Base-by-base conservation (phyloP, 2,888 invertebrate species). In the Syrphus vitripennis region DNA sequence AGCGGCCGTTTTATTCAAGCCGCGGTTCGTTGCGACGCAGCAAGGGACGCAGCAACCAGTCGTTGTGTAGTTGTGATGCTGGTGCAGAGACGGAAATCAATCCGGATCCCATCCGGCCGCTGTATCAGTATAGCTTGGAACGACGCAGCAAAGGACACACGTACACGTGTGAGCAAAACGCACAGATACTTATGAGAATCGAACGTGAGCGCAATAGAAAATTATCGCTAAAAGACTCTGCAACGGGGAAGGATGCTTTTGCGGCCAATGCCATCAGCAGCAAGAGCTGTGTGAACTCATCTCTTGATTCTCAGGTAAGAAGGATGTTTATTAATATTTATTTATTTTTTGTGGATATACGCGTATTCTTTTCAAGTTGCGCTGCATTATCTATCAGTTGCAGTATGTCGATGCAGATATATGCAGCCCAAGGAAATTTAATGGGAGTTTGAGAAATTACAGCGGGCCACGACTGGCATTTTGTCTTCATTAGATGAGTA, bases 101-200 rank as follows among this genome's bases (percentile, higher is more conserved):
- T 87, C 92, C 91, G 77, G 90, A 92, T 89, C 91, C 92, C 5
- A 89, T 91, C 16, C 89, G 92, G 61, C 93, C 93, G 48, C 88
- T 92, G 16, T 92, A 91, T 88, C 93, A 93, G 87, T 93, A 92
- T 88, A 93, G 93, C 88, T 89, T 94, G 89, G 94, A 94, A 90
- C 90, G 92, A 12, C 91, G 91, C 45, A 91, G 90, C 75, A 92
- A 91, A 88, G 91, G 93, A 70, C 93, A 93, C 89, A 93, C 93
- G 40, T 93, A 93, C 89, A 92, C 91, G 76, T 93, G 93, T 89
- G 93, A 93, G 88, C 93, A 93, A 88, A 93, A 93, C 88, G 92
- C 93, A 87, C 92, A 93, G 89, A 92, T 93, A 88, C 90, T 93
- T 88, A 91, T 93, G 90, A 90, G 93, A 89, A 89, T 92, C 88